Percentiles rank a stretch among this genome's conserved stretches.
Evolutionary conservation across 2,888 invertebrate species (phyloP).

Genomic region (Syritta pipiens): DNA sequence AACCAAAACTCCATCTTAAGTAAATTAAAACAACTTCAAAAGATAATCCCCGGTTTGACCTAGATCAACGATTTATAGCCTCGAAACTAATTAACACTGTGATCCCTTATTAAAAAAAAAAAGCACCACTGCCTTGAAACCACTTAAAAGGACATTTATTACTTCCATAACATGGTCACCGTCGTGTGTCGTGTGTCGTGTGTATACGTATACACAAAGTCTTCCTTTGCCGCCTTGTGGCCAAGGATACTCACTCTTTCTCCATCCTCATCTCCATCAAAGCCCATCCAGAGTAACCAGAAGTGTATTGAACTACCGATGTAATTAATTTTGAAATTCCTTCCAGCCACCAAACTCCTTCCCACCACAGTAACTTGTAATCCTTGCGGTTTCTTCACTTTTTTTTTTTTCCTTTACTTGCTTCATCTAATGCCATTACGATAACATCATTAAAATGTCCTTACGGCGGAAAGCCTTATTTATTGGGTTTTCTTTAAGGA

Average conservation of each 20-base stretch:
- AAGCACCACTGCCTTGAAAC: neutral
- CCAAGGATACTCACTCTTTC: too few species aligned
- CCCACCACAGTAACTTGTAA: neutral
- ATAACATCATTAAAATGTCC: slow-evolving; percentile 24
- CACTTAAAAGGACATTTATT: neutral
- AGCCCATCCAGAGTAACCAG: neutral
- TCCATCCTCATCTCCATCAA: too few species aligned
- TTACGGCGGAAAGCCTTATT: neutral
- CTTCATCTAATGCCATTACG: slow-evolving; percentile 23
- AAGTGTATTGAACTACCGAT: neutral
- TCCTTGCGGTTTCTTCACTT: neutral
- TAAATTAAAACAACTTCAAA: too few species aligned
- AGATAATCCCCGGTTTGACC: too few species aligned
- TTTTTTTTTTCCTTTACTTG: too few species aligned
- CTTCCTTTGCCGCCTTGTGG: too few species aligned
- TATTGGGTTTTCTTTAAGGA: neutral
- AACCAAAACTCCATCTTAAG: too few species aligned
- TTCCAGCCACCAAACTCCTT: neutral
- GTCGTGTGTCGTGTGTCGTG: neutral
- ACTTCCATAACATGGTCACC: neutral
- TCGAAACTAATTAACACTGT: neutral
- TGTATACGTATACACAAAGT: too few species aligned
- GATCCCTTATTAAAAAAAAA: neutral
- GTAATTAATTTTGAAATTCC: slow-evolving; percentile 14
- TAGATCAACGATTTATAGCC: too few species aligned